Evolutionary conservation across 2,113 vertebrate genomes (phyloP).

Genomic region (Silurus meridionalis): DNA sequence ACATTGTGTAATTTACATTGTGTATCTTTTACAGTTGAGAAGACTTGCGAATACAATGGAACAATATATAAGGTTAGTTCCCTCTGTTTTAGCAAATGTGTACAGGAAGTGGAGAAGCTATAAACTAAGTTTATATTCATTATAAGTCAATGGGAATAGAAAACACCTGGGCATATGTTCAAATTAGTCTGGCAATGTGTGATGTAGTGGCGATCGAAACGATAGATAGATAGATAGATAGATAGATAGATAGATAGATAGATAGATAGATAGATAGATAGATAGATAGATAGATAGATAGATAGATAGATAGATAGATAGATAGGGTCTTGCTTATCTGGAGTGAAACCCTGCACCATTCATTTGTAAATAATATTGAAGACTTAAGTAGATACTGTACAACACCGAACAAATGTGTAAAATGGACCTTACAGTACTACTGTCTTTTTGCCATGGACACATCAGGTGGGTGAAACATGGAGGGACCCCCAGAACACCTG

Average conservation of each 20-base stretch:
- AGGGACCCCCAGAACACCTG: not conserved
- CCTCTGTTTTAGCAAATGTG: not conserved
- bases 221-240: not conserved
- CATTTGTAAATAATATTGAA: not conserved
- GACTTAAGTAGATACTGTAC: too few species aligned
- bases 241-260: not conserved
- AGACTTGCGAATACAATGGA: constrained; percentile 62
- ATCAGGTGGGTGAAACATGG: constrained; percentile 10
- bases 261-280: not conserved
- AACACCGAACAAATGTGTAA: not conserved
- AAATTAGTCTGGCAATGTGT: not conserved
- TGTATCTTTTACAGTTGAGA: constrained; percentile 63
- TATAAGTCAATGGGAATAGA: not conserved
- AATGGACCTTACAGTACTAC: not conserved
- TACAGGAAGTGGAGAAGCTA: not conserved
- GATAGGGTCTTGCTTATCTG: not conserved
- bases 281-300: not conserved
- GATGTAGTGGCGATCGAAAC: not conserved
- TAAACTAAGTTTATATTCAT: too few species aligned
- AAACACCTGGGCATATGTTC: not conserved
- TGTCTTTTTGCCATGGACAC: not conserved
- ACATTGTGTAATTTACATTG: not conserved
- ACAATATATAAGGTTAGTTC: constrained; percentile 58
- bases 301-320: not conserved
- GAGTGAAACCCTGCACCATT: not conserved